Evolutionary conservation across 92 coral and sea anemone genomes (phyloP), one percentile per base, ranked within the genome.

Genomic region (Umimayanthus chanpuru): DNA sequence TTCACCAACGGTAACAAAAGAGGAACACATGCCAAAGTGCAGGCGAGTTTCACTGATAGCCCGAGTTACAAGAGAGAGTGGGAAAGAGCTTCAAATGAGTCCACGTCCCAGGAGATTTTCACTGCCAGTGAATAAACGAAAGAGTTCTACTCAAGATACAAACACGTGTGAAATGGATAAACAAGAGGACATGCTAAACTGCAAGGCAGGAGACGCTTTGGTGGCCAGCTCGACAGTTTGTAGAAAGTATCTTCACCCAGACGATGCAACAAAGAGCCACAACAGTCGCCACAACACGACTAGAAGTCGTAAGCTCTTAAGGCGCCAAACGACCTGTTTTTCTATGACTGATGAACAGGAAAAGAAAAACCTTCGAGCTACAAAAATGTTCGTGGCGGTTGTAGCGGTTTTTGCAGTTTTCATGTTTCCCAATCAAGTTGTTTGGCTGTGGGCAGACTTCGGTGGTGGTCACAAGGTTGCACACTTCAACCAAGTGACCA

Each of bases 401-500:
- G 96, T 95, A 56, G 85, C 72, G 9, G 92, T 95, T n/a, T 95
- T 95, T 78, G 92, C 98, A 1, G 49, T 93, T 23, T 93, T 93
- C 49, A 95, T 95, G 98, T 93, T 95, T 20, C 98, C 98, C 0
- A 95, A 95, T 75, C 98, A 95, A 77, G 68, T 93, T 18, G 85
- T 91, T 0, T 95, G 98, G 98, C 78, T 95, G 38, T 95, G 96
- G 98, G 87, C 85, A n/a, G 98, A 95, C 84, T 94, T 95, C 85
- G 96, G 96, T 30, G 89, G 89, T 11, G 94, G 92, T 1, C 82
- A 90, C 9, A 47, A 81, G 0, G 82, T 56, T 6, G 73, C 79
- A 14, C 88, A 78, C 30, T 89, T 95, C 70, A 91, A 90, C 77
- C 85, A 77, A 68, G 93, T 93, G 1, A 85, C 85, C 18, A 95